Base-by-base conservation (phyloP, 2,113 vertebrate genomes). In the Butastur rufipennis region DNA sequence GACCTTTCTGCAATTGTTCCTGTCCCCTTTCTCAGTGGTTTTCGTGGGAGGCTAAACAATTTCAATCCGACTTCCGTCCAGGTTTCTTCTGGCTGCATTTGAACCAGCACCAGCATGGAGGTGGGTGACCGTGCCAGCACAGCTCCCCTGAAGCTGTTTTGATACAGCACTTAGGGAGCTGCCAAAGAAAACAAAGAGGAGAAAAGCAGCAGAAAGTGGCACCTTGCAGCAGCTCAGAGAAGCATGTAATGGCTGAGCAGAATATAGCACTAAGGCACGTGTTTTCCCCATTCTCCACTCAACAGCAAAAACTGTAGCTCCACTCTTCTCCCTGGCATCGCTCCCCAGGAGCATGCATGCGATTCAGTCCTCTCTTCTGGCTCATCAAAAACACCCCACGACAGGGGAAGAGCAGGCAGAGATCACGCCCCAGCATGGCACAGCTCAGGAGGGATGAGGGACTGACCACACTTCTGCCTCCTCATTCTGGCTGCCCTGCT, bases 121-220 rank as follows among this genome's bases (percentile, higher is more conserved):
- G 85, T 67, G 74, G 90, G 77, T 97, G 92, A 94, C 90, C 23
- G 74, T 92, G 91, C 94, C 92, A 96, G 78, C 61, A 1, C 65
- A 59, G 94, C 91, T 94, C 92, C 89, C 90, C 81, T 43, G 84
- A 86, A 94, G 93, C 95, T 95, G 93, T 73, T 96, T 88, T 32
- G 93, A 62, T 96, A 93, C 83, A 61, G 92, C 55, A 19, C 91
- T 94, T 77, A 48, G 73, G 71, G 72, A 96, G 95, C 94, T 96
- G 96, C 88, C 89, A 96, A 97, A 96, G 75, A 95, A 97, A 97
- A 97, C 92, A 96, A 96, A 97, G 92, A 87, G 83, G 73, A 96
- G 86, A 63, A 96, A 56, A 94, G 86, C 94, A 77, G 66, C 79
- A 86, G 77, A 93, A 97, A 97, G 91, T 34, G 93, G 90, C 84